phyloP scores from a whole-genome alignment of 2,888 invertebrate species.

The Amblyjoppa proteus region DNA sequence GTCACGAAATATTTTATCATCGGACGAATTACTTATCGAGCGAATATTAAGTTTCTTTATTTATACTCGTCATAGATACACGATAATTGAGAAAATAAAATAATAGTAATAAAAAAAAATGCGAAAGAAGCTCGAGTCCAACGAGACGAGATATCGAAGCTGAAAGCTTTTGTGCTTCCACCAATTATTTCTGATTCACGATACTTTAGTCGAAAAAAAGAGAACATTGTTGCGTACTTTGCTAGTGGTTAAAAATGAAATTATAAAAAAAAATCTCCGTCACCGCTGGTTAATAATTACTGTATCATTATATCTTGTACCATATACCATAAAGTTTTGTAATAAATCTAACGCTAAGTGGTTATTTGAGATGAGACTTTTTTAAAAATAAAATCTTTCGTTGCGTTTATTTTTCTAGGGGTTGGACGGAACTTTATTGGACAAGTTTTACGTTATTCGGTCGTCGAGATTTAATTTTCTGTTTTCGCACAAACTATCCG shows the following conservation, averaged over 20 bases:
- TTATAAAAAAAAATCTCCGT: slow-evolving; percentile 38
- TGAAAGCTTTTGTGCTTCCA: slow-evolving; percentile 64
- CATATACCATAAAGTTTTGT: slow-evolving; percentile 57
- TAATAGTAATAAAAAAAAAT: not conserved
- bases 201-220: slow-evolving; percentile 29
- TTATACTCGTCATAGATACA: slow-evolving; percentile 19
- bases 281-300: slow-evolving; percentile 61
- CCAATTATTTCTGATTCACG: slow-evolving; percentile 65
- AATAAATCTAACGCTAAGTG: slow-evolving; percentile 49
- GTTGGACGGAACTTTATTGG: not conserved
- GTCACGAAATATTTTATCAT: slow-evolving; percentile 21
- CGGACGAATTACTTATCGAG: slow-evolving; percentile 45
- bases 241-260: slow-evolving; percentile 32
- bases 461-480: not conserved
- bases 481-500: not conserved
- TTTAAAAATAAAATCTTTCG: not conserved
- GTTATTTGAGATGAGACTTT: slow-evolving; percentile 13
- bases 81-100: slow-evolving; percentile 20
- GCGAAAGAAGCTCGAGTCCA: not conserved
- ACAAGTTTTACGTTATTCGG: not conserved
- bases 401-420: not conserved
- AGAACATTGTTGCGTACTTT: slow-evolving; percentile 24
- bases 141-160: not conserved
- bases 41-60: not conserved
- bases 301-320: slow-evolving; percentile 57